A percentile compares a stretch with the other conserved stretches of the same genome.
phyloP scores from a whole-genome alignment of 2,113 vertebrate species.

The Talpa occidentalis region DNA sequence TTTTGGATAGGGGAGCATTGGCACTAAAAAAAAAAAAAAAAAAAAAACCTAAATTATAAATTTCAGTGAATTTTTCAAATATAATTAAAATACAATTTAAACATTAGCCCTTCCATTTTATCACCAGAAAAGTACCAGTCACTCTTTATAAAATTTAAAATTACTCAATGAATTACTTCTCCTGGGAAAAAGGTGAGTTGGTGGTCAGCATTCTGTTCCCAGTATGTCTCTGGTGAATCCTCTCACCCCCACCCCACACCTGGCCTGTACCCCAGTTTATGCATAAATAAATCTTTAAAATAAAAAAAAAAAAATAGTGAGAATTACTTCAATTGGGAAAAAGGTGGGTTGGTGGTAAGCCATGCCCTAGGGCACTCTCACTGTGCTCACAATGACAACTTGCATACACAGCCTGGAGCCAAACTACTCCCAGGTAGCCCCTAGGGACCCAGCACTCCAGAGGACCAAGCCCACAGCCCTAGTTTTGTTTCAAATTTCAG shows the following conservation, averaged over 20 bases:
- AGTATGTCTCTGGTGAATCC: too few relatives aligned
- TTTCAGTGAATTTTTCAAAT: not conserved
- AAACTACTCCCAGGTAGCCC: not conserved
- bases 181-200: not conserved
- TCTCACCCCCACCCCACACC: too few relatives aligned
- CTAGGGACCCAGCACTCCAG: accelerated
- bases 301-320: too few relatives aligned
- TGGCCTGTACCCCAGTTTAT: too few relatives aligned
- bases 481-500: not conserved
- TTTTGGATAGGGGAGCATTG: not conserved
- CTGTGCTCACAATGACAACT: not conserved
- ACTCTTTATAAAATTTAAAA: conserved; percentile 33
- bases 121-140: not conserved
- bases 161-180: not conserved
- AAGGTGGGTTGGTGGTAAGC: not conserved
- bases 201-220: too few relatives aligned
- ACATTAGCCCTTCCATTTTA: not conserved
- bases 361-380: accelerated
- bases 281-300: too few relatives aligned
- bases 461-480: not conserved
- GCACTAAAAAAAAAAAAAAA: not conserved
- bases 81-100: not conserved
- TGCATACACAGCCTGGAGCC: not conserved
- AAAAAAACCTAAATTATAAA: not conserved
- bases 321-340: not conserved